Conservation (phyloP, 2,113 vertebrate genomes). For the Paralichthys olivaceus region DNA sequence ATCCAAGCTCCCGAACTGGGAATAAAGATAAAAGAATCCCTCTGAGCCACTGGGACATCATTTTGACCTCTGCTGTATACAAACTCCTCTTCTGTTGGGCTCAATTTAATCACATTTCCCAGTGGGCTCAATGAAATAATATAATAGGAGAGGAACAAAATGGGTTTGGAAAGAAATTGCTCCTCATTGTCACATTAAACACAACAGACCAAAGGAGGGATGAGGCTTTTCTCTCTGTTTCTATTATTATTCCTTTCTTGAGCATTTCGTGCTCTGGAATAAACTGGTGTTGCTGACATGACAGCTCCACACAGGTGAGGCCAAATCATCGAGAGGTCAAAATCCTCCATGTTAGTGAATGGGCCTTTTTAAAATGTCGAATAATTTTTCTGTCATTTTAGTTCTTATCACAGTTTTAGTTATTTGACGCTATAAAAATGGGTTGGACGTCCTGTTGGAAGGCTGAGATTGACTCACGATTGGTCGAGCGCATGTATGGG, state of each 20-base stretch:
- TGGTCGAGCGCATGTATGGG: too few species aligned
- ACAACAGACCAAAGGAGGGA: neutral
- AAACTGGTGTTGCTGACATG: neutral
- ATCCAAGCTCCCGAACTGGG: constrained; percentile 14
- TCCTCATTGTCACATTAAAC: constrained; percentile 16
- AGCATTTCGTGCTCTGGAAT: neutral
- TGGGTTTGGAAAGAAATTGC: constrained; percentile 2
- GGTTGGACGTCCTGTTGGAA: too few species aligned
- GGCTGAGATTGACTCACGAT: too few species aligned
- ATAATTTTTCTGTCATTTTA: too few species aligned
- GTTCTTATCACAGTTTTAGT: too few species aligned
- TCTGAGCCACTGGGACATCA: neutral
- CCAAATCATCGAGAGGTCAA: too few species aligned
- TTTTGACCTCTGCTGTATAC: constrained; percentile 39
- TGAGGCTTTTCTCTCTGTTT: neutral
- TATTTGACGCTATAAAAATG: too few species aligned
- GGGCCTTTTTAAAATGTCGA: too few species aligned
- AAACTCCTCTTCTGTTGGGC: constrained; percentile 17
- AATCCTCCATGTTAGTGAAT: too few species aligned
- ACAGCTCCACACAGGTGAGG: too few species aligned
- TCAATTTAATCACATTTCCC: constrained; percentile 45
- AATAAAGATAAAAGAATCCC: constrained; percentile 35
- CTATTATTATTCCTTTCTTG: neutral
- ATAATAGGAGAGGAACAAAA: constrained; percentile 36
- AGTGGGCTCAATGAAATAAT: constrained; percentile 17